Conservation (phyloP, 2,888 invertebrate genomes). For the Oegoconia quadripuncta region DNA sequence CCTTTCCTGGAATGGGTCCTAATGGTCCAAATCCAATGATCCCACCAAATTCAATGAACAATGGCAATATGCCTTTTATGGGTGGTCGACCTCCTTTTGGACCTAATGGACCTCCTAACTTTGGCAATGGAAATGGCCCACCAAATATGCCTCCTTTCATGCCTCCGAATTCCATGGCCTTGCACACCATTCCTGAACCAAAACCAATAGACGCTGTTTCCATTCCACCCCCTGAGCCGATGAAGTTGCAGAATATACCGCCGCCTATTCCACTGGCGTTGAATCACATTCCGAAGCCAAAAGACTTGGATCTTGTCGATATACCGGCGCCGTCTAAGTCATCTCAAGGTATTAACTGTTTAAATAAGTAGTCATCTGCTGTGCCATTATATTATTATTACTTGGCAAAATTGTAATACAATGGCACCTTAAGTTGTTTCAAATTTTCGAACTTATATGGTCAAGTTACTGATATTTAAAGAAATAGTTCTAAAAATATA, state of each 20-base stretch:
- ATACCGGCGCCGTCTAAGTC: conserved; percentile 68
- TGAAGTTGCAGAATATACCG: conserved; percentile 81
- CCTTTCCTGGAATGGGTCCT: conserved; percentile 40
- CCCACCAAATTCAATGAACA: conserved; percentile 37
- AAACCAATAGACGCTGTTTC: conserved; percentile 35
- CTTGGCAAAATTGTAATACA: too few relatives aligned
- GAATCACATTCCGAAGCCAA: conserved; percentile 80
- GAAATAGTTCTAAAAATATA: too few relatives aligned
- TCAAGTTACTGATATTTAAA: too few relatives aligned
- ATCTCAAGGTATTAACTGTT: conserved; percentile 47
- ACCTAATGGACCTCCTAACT: conserved; percentile 50
- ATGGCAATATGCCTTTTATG: conserved; percentile 56
- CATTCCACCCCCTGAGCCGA: conserved; percentile 51
- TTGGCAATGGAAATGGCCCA: conserved; percentile 43
- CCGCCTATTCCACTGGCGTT: conserved; percentile 80
- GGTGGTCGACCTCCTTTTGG: conserved; percentile 60
- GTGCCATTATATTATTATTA: conserved; percentile 13
- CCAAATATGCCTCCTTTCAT: conserved; percentile 48
- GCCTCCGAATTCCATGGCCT: conserved; percentile 31
- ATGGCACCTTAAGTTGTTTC: too few relatives aligned
- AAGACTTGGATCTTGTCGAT: conserved; percentile 79
- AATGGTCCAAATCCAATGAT: conserved; percentile 49
- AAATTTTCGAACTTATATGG: too few relatives aligned
- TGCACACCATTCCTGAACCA: conserved; percentile 34
- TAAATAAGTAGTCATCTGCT: not conserved